Percentiles rank a stretch among this genome's conserved stretches.
phyloP scores from a whole-genome alignment of 1,140 invertebrate species.

The Brachionus plicatilis region DNA sequence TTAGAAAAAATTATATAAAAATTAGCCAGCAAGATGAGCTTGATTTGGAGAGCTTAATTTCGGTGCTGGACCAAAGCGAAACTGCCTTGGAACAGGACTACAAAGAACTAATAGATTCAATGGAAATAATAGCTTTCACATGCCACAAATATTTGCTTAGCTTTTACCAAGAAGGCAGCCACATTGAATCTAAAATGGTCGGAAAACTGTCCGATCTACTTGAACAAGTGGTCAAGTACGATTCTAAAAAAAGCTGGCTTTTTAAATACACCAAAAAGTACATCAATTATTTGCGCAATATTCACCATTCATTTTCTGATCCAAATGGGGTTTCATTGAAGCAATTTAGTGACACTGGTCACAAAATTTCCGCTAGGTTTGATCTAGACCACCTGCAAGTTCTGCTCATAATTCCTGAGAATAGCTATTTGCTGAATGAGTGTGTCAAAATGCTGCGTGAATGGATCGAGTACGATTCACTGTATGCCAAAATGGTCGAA shows the following conservation, averaged over 20 bases:
- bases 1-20: background rate
- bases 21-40: background rate
- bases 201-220: background rate
- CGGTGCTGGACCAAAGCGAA: background rate
- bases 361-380: background rate
- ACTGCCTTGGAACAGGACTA: background rate
- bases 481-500: background rate
- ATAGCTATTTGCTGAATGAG: background rate
- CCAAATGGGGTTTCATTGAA: background rate
- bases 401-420: background rate
- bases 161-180: background rate
- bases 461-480: slow-evolving; percentile 8
- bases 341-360: background rate
- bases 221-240: background rate
- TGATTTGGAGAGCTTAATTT: background rate
- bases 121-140: background rate
- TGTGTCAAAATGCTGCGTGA: background rate
- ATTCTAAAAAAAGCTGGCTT: background rate
- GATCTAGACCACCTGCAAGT: background rate
- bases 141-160: slow-evolving; percentile 9
- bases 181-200: background rate
- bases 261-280: background rate
- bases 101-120: background rate
- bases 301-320: background rate
- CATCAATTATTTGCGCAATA: background rate